Conservation (phyloP, 2,113 vertebrate genomes). For the Sakesphorus luctuosus region DNA sequence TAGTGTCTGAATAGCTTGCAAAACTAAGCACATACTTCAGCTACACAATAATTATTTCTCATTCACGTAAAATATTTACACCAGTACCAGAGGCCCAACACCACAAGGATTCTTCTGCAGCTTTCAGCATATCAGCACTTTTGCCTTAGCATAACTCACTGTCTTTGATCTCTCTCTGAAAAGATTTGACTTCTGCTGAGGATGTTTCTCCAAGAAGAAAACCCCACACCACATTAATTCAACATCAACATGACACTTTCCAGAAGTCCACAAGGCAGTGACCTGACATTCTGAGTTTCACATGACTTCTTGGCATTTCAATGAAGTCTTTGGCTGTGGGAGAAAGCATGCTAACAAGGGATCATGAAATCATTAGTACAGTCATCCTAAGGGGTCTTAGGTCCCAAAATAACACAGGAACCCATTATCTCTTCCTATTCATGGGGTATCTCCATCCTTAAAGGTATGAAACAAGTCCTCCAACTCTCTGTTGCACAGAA, state of each 20-base stretch:
- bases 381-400: not conserved
- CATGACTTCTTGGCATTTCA: not conserved
- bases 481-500: not conserved
- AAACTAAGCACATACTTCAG: constrained; percentile 20
- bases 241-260: not conserved
- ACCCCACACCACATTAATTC: not conserved
- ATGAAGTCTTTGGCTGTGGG: not conserved
- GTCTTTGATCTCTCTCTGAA: constrained; percentile 60
- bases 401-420: not conserved
- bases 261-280: not conserved
- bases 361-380: not conserved
- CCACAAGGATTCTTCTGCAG: constrained; percentile 40
- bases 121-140: not conserved
- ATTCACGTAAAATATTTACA: constrained; percentile 45
- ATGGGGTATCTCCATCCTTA: not conserved
- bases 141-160: constrained; percentile 6
- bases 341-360: not conserved
- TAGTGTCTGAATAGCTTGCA: constrained; percentile 34
- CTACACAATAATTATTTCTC: constrained; percentile 57
- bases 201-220: constrained; percentile 26
- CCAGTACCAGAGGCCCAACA: constrained; percentile 34
- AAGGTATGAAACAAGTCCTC: not conserved
- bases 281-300: not conserved
- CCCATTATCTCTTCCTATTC: not conserved
- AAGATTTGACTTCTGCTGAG: constrained; percentile 28